These are phyloP conservation scores for Lordiphosa andalusiaca DNA, from an alignment of 2,888 invertebrate genomes.

Conservation along the genomic window DNA sequence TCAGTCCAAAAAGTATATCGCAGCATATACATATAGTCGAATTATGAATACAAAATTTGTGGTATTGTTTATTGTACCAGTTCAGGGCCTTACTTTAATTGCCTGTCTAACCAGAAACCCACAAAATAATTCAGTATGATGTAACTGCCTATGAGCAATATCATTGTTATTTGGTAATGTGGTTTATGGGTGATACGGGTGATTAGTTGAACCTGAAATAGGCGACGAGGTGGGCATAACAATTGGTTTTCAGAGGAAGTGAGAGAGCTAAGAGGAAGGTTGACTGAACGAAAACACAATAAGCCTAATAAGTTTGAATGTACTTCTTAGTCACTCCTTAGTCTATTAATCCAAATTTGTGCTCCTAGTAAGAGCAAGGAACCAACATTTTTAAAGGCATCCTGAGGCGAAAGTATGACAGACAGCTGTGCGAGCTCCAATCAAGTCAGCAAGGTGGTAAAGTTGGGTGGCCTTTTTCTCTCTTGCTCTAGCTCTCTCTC, in stretches of 20 bases:
- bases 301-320: too few relatives aligned
- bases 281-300: constrained; percentile 10
- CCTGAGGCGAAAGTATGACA: not conserved
- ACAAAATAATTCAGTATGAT: not conserved
- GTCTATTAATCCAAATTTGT: too few relatives aligned
- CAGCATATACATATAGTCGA: too few relatives aligned
- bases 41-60: too few relatives aligned
- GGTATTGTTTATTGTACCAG: too few relatives aligned
- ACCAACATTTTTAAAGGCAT: constrained; percentile 8
- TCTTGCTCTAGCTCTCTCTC: too few relatives aligned
- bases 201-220: constrained; percentile 21
- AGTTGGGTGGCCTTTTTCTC: not conserved
- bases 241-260: constrained; percentile 16
- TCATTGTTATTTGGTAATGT: constrained; percentile 13
- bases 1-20: too few relatives aligned
- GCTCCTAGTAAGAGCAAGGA: too few relatives aligned
- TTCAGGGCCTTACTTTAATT: too few relatives aligned
- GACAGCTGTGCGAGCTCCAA: constrained; percentile 11
- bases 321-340: too few relatives aligned
- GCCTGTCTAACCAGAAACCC: too few relatives aligned
- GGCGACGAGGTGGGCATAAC: constrained; percentile 14
- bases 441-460: constrained; percentile 12
- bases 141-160: constrained; percentile 5
- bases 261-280: not conserved
- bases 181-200: constrained; percentile 13